phyloP scores from a whole-genome alignment of 2,113 vertebrate species.

The Plectropomus leopardus region DNA sequence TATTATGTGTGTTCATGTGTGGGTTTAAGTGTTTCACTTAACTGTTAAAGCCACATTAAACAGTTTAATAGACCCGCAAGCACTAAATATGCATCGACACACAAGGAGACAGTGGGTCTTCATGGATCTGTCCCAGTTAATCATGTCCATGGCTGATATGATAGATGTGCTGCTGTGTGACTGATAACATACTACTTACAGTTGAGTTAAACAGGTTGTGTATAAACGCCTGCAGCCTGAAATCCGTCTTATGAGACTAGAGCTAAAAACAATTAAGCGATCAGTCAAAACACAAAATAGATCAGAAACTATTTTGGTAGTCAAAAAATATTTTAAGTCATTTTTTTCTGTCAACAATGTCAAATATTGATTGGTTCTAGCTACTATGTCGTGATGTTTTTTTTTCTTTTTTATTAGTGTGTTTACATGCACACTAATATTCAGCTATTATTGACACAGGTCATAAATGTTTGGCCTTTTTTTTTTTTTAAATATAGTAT shows the following conservation, averaged over 20 bases:
- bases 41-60: constrained; percentile 35
- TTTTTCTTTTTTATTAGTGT: background rate
- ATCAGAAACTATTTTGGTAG: background rate
- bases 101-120: background rate
- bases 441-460: too few relatives aligned
- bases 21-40: constrained; percentile 7
- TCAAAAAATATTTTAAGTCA: background rate
- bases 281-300: background rate
- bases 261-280: background rate
- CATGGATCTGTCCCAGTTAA: constrained; percentile 17
- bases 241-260: background rate
- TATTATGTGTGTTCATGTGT: constrained; percentile 5
- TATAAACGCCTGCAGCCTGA: background rate
- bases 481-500: too few relatives aligned
- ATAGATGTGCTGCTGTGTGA: constrained; percentile 32
- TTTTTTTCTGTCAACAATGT: background rate
- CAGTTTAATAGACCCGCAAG: constrained; percentile 5
- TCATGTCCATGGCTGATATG: constrained; percentile 6
- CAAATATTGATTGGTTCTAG: background rate
- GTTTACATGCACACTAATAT: too few relatives aligned
- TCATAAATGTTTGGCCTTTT: too few relatives aligned
- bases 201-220: background rate
- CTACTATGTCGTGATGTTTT: background rate
- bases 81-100: background rate
- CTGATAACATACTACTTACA: constrained; percentile 1